A percentile compares a stretch with the other conserved stretches of the same genome.
phyloP scores from a whole-genome alignment of 2,888 invertebrate genomes.

The Orthosia gracilis region DNA sequence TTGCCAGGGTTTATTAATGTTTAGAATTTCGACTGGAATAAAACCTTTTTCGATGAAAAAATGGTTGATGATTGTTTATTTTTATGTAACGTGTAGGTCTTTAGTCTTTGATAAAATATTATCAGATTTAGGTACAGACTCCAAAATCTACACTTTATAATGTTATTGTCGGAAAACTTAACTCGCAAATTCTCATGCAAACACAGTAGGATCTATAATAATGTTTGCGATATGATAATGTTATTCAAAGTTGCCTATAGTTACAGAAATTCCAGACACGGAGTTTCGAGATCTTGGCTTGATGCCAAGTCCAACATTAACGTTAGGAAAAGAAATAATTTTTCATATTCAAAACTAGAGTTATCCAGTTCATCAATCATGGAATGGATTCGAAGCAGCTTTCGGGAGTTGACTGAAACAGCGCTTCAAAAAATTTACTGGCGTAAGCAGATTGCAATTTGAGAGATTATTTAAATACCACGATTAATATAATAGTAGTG shows the following conservation, averaged over 20 bases:
- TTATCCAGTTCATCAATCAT: constrained; percentile 41
- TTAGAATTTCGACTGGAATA: neutral
- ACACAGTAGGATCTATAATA: constrained; percentile 37
- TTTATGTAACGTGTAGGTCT: neutral
- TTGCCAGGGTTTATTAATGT: constrained; percentile 30
- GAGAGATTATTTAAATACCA: neutral
- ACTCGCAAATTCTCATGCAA: constrained; percentile 37
- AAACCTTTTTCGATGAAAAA: constrained; percentile 18
- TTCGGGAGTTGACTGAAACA: constrained; percentile 30
- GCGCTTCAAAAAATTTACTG: constrained; percentile 19
- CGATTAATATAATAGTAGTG: neutral
- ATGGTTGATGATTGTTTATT: neutral
- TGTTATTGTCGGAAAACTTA: constrained; percentile 34
- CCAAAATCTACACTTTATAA: constrained; percentile 1
- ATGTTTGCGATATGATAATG: constrained; percentile 56
- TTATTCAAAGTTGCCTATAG: constrained; percentile 43
- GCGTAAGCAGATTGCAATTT: constrained; percentile 7
- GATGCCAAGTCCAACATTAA: constrained; percentile 42
- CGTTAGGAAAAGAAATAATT: constrained; percentile 34
- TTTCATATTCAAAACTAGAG: constrained; percentile 29
- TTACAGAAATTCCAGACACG: constrained; percentile 30
- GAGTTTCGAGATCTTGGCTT: constrained; percentile 48
- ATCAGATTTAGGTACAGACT: neutral
- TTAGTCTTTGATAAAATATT: constrained; percentile 7
- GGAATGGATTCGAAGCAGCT: constrained; percentile 25